Evolutionary conservation across 2,113 vertebrate species (phyloP), one percentile per base, ranked within the genome.

Genomic region (Nansenia antarctica): DNA sequence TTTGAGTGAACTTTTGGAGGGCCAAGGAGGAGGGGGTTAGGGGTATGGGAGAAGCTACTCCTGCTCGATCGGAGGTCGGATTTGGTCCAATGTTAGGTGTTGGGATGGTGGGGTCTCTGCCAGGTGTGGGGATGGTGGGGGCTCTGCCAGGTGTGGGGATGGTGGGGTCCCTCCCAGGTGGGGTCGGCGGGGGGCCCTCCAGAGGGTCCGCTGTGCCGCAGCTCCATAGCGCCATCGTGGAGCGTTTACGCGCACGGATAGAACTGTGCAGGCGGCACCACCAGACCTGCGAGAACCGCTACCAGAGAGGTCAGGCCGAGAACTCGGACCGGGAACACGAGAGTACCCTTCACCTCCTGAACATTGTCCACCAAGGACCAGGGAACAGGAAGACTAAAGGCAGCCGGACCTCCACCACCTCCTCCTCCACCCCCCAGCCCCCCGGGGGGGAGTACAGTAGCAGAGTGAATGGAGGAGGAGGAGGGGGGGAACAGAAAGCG

Each of bases 241-340:
- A 98, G 87, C 94, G 96, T 65, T 79, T 98, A 53, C 93, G 96
- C 72, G 96, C 96, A 76, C 95, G 96, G 49, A 96, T 98, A 20
- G 96, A 96, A 79, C 87, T 95, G 57, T 98, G 95, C 88, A 91
- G 96, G 77, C 90, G 95, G 78, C 96, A 98, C 85, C 96, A 98
- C 91, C 92, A 94, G 75, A 96, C 92, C 89, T 98, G 96, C 57
- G 94, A 96, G 87, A 94, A 91, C 74, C 95, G 96, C 82, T 97
- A 98, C 72, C 94, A 93, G 80, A 90, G 95, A 5, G 94, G 94
- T 6, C 88, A 94, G 76, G 95, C 93, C 0, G 96, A 97, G 86
- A 96, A 71, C 83, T 92, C 94, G 1, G 96, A 95, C 82, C 93
- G 96, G 27, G 96, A 97, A 47, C 92, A 95, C 60, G 94, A 97